Conservation (phyloP, 1,140 invertebrate genomes). For the Drosophila asahinai region DNA sequence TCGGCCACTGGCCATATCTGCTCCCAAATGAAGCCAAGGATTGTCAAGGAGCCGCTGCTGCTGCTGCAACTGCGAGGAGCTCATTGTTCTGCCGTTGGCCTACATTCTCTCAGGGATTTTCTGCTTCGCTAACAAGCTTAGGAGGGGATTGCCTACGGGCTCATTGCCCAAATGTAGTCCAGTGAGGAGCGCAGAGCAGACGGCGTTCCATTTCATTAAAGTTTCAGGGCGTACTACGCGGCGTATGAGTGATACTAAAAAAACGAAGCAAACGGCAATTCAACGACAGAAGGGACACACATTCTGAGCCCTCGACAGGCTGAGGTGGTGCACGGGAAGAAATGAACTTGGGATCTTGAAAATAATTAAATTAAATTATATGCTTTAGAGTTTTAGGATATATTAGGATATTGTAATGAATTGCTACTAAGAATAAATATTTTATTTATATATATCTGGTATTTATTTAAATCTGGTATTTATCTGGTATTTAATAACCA, state of each 20-base stretch:
- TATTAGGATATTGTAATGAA: not conserved
- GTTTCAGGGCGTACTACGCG: conserved; percentile 53
- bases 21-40: conserved; percentile 14
- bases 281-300: conserved; percentile 19
- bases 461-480: too few species aligned
- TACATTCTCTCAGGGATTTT: conserved; percentile 8
- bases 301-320: conserved; percentile 3
- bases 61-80: not conserved
- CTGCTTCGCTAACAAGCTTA: conserved; percentile 61
- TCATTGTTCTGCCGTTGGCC: conserved; percentile 37
- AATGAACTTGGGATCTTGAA: not conserved
- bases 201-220: conserved; percentile 67
- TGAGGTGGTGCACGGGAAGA: not conserved
- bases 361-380: not conserved
- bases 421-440: too few species aligned
- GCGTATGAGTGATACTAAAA: conserved; percentile 56
- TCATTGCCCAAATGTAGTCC: conserved; percentile 27
- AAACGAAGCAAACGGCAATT: conserved; percentile 39
- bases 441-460: too few species aligned
- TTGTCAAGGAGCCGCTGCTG: conserved; percentile 31
- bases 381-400: too few species aligned
- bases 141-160: conserved; percentile 23
- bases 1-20: conserved; percentile 4
- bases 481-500: too few species aligned
- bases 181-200: not conserved